A percentile compares a stretch with the other conserved stretches of the same genome.
Conservation (phyloP, 2,113 vertebrate genomes). For the Tauraco erythrolophus region DNA sequence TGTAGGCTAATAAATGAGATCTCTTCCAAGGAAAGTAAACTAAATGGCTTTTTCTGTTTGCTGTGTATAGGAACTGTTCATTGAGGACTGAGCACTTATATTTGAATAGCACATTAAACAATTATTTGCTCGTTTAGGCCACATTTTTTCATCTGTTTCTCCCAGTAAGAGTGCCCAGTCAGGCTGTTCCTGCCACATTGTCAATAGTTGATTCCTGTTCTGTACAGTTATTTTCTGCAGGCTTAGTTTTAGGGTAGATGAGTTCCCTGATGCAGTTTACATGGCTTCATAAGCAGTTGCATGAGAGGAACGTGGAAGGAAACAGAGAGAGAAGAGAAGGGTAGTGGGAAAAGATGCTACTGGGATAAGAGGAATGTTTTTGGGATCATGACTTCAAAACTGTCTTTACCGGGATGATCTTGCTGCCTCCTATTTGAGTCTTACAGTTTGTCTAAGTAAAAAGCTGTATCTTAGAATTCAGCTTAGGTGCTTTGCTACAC, state of each 20-base stretch:
- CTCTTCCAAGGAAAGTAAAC: not conserved
- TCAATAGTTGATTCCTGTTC: not conserved
- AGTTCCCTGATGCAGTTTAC: not conserved
- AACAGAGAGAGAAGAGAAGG: not conserved
- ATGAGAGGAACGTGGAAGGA: accelerated
- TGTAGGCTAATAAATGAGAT: not conserved
- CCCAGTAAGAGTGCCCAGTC: not conserved
- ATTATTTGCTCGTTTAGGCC: not conserved
- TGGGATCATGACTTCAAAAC: not conserved
- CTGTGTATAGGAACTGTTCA: conserved; percentile 2
- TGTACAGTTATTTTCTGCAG: not conserved
- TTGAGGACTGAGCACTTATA: not conserved
- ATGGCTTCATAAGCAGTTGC: not conserved
- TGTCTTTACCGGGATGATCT: not conserved
- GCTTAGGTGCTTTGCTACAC: not conserved
- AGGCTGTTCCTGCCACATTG: not conserved
- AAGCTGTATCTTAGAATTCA: not conserved
- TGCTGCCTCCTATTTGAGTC: not conserved
- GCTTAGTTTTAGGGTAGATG: not conserved
- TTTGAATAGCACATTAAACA: conserved; percentile 13
- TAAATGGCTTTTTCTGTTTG: conserved; percentile 22
- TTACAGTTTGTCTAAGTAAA: not conserved
- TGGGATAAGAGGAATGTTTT: not conserved
- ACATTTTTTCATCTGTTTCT: not conserved
- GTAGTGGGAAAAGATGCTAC: not conserved